A percentile compares a stretch with the other conserved stretches of the same genome.
Evolutionary conservation across 1,140 invertebrate genomes (phyloP).

Genomic region (Cecropterus lyciades): DNA sequence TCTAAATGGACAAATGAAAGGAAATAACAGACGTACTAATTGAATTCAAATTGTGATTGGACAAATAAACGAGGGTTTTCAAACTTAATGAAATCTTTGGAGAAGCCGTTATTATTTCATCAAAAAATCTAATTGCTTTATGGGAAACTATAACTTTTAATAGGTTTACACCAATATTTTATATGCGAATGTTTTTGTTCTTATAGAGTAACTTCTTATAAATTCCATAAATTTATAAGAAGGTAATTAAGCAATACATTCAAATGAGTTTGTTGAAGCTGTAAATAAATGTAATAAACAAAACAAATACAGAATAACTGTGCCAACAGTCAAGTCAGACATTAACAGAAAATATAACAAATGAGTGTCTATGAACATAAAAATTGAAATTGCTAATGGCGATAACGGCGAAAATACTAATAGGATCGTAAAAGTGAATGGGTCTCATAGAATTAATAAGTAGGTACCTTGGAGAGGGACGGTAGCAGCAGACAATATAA

Average conservation of each 20-base stretch:
- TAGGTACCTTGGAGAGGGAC: background rate
- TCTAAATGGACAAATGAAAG: background rate
- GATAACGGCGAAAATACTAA: slow-evolving; percentile 40
- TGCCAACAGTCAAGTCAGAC: slow-evolving; percentile 27
- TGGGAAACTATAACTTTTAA: no score
- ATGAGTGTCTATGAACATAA: background rate
- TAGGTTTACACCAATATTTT: no score
- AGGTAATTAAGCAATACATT: background rate
- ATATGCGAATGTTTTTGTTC: no score
- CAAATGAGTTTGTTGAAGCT: background rate
- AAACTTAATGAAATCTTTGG: no score
- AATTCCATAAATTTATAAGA: no score
- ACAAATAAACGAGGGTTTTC: no score
- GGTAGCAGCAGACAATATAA: background rate
- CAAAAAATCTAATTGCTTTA: no score
- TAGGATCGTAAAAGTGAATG: slow-evolving; percentile 36
- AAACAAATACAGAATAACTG: background rate
- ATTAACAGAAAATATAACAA: slow-evolving; percentile 23
- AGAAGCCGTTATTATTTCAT: no score
- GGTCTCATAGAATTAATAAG: slow-evolving; percentile 34
- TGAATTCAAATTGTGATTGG: background rate
- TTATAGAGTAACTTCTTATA: no score
- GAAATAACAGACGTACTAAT: background rate
- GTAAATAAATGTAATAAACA: background rate
- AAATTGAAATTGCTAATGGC: slow-evolving; percentile 4